Percentiles rank a stretch among this genome's conserved stretches.
Evolutionary conservation across 2,113 vertebrate species (phyloP).

Genomic region (Thalassarche chlororhynchos): DNA sequence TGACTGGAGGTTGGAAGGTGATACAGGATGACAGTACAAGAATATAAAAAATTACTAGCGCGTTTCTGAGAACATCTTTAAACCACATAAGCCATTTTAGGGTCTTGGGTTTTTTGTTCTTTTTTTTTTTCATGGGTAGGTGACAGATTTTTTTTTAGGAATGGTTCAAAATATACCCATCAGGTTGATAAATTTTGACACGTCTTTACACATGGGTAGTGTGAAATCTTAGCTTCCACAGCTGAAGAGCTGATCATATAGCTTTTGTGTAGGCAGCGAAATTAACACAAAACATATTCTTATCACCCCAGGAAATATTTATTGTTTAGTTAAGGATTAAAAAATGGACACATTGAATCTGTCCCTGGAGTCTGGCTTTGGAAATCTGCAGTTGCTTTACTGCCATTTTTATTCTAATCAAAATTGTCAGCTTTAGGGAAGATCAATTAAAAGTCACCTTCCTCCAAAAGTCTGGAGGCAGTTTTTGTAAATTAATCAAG

Average conservation of each 20-base stretch:
- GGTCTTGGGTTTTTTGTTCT: not conserved
- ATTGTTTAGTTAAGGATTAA: conserved; percentile 1
- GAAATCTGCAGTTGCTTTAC: not conserved
- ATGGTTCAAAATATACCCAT: not conserved
- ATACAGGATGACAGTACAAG: conserved; percentile 9
- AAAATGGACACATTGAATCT: not conserved
- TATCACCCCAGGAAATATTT: conserved; percentile 9
- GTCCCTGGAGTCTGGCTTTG: not conserved
- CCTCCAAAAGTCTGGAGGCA: conserved; percentile 20
- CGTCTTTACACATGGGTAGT: not conserved
- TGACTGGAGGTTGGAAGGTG: not conserved
- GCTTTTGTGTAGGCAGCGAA: not conserved
- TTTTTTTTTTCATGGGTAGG: not conserved
- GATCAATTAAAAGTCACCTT: conserved; percentile 53
- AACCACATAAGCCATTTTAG: not conserved
- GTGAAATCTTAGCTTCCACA: not conserved
- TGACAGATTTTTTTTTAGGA: not conserved
- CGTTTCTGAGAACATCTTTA: not conserved
- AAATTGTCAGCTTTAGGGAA: conserved; percentile 27
- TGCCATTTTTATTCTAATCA: conserved; percentile 32
- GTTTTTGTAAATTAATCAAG: conserved; percentile 39
- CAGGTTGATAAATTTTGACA: not conserved
- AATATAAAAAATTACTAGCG: not conserved
- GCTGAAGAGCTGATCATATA: not conserved
- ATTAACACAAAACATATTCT: not conserved